These are phyloP conservation scores for Hippocampus zosterae DNA, from an alignment of 2,113 vertebrate genomes.

Conservation along the genomic window DNA sequence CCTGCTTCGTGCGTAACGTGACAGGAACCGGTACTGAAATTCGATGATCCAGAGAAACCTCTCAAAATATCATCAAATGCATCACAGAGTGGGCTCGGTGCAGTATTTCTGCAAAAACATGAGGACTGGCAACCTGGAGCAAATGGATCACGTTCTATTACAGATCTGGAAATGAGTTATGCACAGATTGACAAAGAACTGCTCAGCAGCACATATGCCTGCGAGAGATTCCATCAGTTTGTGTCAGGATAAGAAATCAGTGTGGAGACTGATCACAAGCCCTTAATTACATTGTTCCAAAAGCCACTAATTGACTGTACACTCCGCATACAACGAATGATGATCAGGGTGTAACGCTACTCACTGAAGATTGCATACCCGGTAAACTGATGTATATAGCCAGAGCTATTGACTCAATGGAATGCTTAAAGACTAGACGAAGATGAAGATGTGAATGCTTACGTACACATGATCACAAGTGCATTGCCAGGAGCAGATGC, in stretches of 20 bases:
- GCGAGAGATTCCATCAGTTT: slow-evolving; percentile 21
- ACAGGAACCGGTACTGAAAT: slow-evolving; percentile 8
- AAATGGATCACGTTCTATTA: neutral
- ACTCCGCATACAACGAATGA: slow-evolving; percentile 9
- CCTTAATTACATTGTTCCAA: neutral
- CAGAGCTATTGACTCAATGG: slow-evolving; percentile 10
- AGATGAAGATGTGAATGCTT: neutral
- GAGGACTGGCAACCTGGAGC: slow-evolving; percentile 8
- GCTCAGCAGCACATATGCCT: slow-evolving; percentile 9
- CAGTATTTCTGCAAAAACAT: slow-evolving; percentile 1
- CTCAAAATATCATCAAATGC: slow-evolving; percentile 8
- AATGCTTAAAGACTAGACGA: neutral
- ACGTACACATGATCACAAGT: neutral
- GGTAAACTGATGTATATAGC: slow-evolving; percentile 7
- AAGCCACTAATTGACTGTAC: slow-evolving; percentile 9
- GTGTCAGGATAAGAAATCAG: slow-evolving; percentile 8
- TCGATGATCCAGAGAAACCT: slow-evolving; percentile 5
- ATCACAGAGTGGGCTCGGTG: slow-evolving; percentile 11
- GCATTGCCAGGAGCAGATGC: neutral
- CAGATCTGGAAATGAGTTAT: neutral
- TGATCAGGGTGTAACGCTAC: slow-evolving; percentile 1
- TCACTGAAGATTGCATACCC: neutral
- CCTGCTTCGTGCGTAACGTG: too few relatives aligned
- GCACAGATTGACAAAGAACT: slow-evolving; percentile 15
- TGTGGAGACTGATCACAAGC: slow-evolving; percentile 16